phyloP scores from a whole-genome alignment of 2,888 invertebrate species.

The Panopea generosa region DNA sequence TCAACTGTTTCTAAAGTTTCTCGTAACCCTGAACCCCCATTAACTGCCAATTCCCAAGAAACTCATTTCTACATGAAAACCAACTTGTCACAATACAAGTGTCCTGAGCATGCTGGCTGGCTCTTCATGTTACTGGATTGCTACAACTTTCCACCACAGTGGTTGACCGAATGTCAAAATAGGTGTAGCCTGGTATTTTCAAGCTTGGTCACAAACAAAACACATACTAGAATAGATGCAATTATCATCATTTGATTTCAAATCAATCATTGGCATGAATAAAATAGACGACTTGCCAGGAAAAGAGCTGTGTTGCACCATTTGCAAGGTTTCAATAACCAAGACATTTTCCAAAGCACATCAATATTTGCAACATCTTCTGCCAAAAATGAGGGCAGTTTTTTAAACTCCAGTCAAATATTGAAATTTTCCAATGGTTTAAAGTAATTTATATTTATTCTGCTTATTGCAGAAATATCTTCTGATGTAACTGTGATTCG shows the following conservation, averaged over 20 bases:
- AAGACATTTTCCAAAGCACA: constrained; percentile 32
- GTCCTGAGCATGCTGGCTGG: constrained; percentile 25
- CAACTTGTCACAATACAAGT: constrained; percentile 48
- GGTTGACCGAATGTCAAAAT: no score
- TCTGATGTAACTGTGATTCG: not conserved
- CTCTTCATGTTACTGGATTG: constrained; percentile 24
- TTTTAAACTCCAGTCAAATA: no score
- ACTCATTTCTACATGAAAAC: constrained; percentile 60
- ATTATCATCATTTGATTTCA: no score
- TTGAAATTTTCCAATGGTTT: no score
- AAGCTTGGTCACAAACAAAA: constrained; percentile 34
- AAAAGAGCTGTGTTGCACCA: constrained; percentile 12
- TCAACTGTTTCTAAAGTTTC: constrained; percentile 62
- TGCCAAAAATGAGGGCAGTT: no score
- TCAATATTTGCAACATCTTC: constrained; percentile 8
- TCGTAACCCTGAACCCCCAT: constrained; percentile 60
- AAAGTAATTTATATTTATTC: no score
- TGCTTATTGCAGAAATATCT: no score
- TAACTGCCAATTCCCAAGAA: constrained; percentile 65
- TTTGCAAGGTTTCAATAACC: constrained; percentile 62
- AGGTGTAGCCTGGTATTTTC: no score
- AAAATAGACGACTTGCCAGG: no score
- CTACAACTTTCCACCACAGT: constrained; percentile 55
- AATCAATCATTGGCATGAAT: no score
- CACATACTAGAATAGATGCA: constrained; percentile 51